A percentile compares a stretch with the other conserved stretches of the same genome.
These are phyloP conservation scores for Lochmaea capreae DNA, from an alignment of 2,888 invertebrate species.

Conservation along the genomic window DNA sequence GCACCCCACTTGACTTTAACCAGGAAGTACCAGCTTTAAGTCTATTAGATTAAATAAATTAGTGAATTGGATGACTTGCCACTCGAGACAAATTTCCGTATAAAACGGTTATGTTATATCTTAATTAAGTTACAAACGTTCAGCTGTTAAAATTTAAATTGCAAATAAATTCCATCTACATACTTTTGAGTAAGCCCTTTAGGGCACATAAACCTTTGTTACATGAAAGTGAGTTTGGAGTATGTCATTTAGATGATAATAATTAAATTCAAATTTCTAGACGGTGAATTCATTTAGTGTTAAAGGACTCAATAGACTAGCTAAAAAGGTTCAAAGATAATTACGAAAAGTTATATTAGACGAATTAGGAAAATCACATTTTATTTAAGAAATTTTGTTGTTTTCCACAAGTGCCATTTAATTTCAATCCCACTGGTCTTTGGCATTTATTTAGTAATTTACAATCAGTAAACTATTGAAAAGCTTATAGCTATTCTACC, in stretches of 20 bases:
- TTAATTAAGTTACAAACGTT: constrained; percentile 5
- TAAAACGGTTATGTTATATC: not conserved
- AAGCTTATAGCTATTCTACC: no score
- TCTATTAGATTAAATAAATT: not conserved
- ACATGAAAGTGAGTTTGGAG: constrained; percentile 4
- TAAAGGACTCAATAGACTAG: not conserved
- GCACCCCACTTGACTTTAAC: no score
- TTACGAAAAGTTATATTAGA: not conserved
- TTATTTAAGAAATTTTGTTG: not conserved
- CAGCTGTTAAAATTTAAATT: constrained; percentile 2
- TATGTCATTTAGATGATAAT: not conserved
- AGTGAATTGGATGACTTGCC: not conserved
- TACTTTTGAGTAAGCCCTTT: constrained; percentile 2
- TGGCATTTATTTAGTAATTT: no score
- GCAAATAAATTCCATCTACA: constrained; percentile 4
- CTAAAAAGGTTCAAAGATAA: not conserved
- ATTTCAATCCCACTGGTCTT: no score
- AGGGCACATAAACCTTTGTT: constrained; percentile 1
- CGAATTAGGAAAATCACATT: not conserved
- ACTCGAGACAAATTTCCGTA: not conserved
- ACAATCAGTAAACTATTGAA: no score
- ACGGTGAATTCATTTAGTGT: not conserved
- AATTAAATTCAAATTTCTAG: constrained; percentile 7
- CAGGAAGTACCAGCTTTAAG: not conserved
- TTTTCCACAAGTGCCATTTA: no score